A percentile compares a stretch with the other conserved stretches of the same genome.
Evolutionary conservation across 2,797 vertebrate species (phyloP).

Genomic region (Xiphorhynchus erythropygius): DNA sequence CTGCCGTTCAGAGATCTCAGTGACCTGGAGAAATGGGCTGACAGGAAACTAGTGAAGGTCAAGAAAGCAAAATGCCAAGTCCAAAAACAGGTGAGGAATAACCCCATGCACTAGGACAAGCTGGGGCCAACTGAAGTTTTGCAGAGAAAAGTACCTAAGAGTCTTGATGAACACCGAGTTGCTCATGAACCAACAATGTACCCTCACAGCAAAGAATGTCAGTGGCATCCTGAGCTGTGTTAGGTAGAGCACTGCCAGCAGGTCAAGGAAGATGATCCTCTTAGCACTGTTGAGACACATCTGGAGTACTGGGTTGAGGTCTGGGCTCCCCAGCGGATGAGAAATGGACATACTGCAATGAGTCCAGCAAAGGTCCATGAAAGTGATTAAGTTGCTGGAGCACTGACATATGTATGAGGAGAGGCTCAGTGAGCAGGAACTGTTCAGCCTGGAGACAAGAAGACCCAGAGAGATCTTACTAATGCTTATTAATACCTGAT

Average conservation of each 20-base stretch:
- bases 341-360: rapidly evolving
- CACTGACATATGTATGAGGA: rapidly evolving
- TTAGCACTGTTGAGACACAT: not conserved
- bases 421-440: not conserved
- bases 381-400: not conserved
- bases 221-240: not conserved
- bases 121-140: not conserved
- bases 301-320: not conserved
- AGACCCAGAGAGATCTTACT: not conserved
- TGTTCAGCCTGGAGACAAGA: not conserved
- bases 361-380: not conserved
- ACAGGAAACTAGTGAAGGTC: not conserved
- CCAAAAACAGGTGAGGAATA: not conserved
- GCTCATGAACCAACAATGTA: not conserved
- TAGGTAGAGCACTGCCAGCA: not conserved
- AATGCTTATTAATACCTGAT: not conserved
- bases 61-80: not conserved
- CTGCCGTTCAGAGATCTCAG: not conserved
- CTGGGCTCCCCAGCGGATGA: not conserved
- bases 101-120: not conserved
- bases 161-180: not conserved
- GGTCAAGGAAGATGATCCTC: not conserved
- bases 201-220: not conserved
- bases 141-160: not conserved
- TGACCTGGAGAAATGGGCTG: not conserved